Evolutionary conservation across 2,888 invertebrate species (phyloP).

Genomic region (Ichneumoninae sp.): DNA sequence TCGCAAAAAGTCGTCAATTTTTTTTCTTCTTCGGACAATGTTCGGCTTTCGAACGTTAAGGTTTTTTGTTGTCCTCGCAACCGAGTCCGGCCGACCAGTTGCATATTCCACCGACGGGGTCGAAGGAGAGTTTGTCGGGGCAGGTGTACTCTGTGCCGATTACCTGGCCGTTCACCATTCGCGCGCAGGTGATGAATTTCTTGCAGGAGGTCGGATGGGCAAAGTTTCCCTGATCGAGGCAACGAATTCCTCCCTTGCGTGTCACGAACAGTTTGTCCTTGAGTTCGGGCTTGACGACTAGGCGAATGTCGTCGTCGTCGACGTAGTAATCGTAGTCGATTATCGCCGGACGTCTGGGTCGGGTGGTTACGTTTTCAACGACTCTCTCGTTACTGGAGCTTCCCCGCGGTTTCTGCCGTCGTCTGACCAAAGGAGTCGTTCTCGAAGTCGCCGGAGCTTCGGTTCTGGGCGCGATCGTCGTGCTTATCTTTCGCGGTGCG

Average conservation of each 20-base stretch:
- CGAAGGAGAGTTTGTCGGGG: slow-evolving; percentile 93
- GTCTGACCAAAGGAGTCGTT: slow-evolving; percentile 67
- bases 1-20: not conserved
- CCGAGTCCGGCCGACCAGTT: slow-evolving; percentile 94
- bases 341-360: slow-evolving; percentile 80
- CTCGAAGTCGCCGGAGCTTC: slow-evolving; percentile 73
- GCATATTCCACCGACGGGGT: slow-evolving; percentile 95
- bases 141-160: slow-evolving; percentile 96
- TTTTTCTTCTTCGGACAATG: not conserved
- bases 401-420: slow-evolving; percentile 72
- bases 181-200: slow-evolving; percentile 96
- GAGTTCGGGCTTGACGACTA: slow-evolving; percentile 85
- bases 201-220: slow-evolving; percentile 95
- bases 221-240: slow-evolving; percentile 95
- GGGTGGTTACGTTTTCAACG: slow-evolving; percentile 61
- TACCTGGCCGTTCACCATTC: slow-evolving; percentile 91
- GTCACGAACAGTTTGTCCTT: slow-evolving; percentile 87
- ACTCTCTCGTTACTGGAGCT: slow-evolving; percentile 58
- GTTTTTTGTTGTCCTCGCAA: slow-evolving; percentile 86
- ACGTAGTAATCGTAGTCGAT: slow-evolving; percentile 89
- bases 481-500: slow-evolving; percentile 81
- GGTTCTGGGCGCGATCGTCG: slow-evolving; percentile 79
- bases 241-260: slow-evolving; percentile 89
- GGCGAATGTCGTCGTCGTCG: slow-evolving; percentile 87
- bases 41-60: slow-evolving; percentile 5